These are phyloP conservation scores for Taenioides sp. DNA, from an alignment of 2,797 vertebrate genomes.

Conservation along the genomic window DNA sequence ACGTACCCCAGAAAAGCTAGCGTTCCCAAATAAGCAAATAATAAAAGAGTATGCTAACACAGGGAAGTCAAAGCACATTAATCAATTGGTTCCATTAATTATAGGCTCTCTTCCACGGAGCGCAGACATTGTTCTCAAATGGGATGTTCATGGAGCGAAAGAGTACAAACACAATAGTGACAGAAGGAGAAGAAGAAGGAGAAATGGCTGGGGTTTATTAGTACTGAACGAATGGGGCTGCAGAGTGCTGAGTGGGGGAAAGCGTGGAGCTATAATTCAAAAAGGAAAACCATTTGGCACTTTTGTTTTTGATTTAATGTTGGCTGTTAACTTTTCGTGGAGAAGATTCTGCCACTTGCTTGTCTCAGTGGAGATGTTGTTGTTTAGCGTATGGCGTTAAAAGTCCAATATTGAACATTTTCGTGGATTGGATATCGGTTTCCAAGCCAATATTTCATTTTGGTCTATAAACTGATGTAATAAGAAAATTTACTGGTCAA, in stretches of 20 bases:
- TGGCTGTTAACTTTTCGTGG: neutral
- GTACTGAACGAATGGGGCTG: neutral
- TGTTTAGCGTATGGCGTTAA: neutral
- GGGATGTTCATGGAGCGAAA: slow-evolving; percentile 45
- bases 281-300: neutral
- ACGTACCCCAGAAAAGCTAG: slow-evolving; percentile 4
- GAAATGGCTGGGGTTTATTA: slow-evolving; percentile 1
- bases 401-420: too few species aligned
- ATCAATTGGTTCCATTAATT: slow-evolving; percentile 65
- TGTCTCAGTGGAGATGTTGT: neutral
- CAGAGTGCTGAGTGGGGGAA: neutral
- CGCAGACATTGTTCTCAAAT: slow-evolving; percentile 38
- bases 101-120: slow-evolving; percentile 30
- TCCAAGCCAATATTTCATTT: too few species aligned
- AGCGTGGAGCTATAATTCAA: neutral
- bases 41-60: slow-evolving; percentile 34
- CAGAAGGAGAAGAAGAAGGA: slow-evolving; percentile 6
- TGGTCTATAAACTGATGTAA: too few species aligned
- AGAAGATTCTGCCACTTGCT: neutral
- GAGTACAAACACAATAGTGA: slow-evolving; percentile 24
- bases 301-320: neutral
- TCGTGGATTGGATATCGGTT: too few species aligned
- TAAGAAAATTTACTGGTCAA: too few species aligned
- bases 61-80: slow-evolving; percentile 52
- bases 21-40: slow-evolving; percentile 33